phyloP scores from a whole-genome alignment of 1,140 invertebrate species.

The Acromyrmex echinatior region DNA sequence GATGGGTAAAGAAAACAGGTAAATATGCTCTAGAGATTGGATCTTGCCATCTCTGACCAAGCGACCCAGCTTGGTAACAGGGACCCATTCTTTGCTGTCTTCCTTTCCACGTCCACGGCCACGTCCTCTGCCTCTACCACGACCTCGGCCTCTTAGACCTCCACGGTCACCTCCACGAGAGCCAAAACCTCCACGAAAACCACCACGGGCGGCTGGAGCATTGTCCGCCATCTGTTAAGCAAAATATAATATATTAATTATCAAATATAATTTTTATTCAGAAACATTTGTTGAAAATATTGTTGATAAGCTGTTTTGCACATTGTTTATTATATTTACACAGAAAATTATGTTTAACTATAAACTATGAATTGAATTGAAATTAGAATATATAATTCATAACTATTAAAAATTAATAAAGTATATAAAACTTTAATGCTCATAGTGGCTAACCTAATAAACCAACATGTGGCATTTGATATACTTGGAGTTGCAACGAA shows the following conservation, averaged over 20 bases:
- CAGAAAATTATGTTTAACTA: too few relatives aligned
- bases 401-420: neutral
- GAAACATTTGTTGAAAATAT: too few relatives aligned
- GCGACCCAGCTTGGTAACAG: slow-evolving; percentile 99
- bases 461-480: slow-evolving; percentile 21
- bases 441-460: slow-evolving; percentile 5
- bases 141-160: slow-evolving; percentile 92
- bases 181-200: slow-evolving; percentile 97
- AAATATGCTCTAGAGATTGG: slow-evolving; percentile 98
- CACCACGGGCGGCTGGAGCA: slow-evolving; percentile 96
- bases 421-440: neutral
- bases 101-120: slow-evolving; percentile 97
- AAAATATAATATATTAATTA: slow-evolving; percentile 16
- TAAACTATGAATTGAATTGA: too few relatives aligned
- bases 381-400: neutral
- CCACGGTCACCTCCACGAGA: slow-evolving; percentile 93
- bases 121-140: slow-evolving; percentile 93
- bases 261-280: too few relatives aligned
- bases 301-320: too few relatives aligned
- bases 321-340: too few relatives aligned
- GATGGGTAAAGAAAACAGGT: slow-evolving; percentile 99
- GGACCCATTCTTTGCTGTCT: slow-evolving; percentile 99
- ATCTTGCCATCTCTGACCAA: slow-evolving; percentile 99
- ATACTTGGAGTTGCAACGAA: neutral
- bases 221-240: slow-evolving; percentile 95